Evolutionary conservation across 2,888 invertebrate genomes (phyloP), one percentile per base, ranked within the genome.

Genomic region (Drosophila algonquin): DNA sequence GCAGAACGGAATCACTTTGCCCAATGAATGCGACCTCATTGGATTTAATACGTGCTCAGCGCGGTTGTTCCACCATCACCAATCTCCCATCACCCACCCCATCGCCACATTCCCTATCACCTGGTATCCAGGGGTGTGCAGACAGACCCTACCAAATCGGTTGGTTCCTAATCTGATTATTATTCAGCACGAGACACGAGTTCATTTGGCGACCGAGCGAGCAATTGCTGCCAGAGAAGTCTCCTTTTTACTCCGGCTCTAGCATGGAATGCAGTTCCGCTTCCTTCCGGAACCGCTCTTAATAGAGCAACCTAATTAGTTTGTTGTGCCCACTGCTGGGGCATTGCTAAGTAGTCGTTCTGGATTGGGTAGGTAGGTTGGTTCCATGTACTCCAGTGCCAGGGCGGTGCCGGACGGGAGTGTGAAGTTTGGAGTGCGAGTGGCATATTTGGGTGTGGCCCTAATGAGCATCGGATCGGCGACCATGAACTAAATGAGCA

Each of bases 1-100:
- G 30, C 57, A 70, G 56, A 76, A 86, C 78, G 76, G 75, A 86
- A 86, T 86, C 86, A 86, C 82, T 86, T 83, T 78, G 56, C 16
- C 73, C 77, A 81, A 80, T 85, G 82, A 81, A 82, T 85, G 86
- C 82, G 78, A 82, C 81, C 76, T 83, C 80, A 82, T 86, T 86
- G 80, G 83, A 78, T 80, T 82, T 83, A 78, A 86, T 82, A 82
- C 86, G 82, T 86, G 83, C 73, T 73, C 67, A 51, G 60, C 47
- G 60, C 73, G 53, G 56, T 55, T 57, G 40, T 46, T 8, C 14
- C 44, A 14, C 54, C 44, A 21, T 27, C 51, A 51, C 24, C 32
- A 40, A 9, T 57, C 64, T 60, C 32, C 60, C 50, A 51, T 44
- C 12, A 32, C 24, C 16, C 61, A 50, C 14, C 2, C 16, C 61